These are phyloP conservation scores for Andrena praecox DNA, from an alignment of 2,888 invertebrate genomes.

Conservation along the genomic window DNA sequence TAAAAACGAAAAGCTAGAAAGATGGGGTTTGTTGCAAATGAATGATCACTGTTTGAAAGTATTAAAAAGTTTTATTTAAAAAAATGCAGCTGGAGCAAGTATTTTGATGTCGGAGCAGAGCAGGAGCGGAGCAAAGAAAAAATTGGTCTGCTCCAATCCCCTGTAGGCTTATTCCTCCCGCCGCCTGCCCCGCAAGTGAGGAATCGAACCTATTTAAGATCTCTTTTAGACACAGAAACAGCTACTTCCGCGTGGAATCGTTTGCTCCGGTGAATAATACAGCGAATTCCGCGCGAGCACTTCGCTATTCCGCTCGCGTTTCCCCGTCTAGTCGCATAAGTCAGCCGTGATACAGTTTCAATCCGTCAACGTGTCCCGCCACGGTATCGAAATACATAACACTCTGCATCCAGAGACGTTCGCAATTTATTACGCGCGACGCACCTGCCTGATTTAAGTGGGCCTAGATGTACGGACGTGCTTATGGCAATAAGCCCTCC, in stretches of 20 bases:
- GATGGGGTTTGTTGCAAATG: too few species aligned
- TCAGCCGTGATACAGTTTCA: constrained; percentile 13
- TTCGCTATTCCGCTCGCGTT: constrained; percentile 29
- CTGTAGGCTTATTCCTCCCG: too few species aligned
- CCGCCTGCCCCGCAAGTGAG: too few species aligned
- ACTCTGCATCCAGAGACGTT: constrained; percentile 37
- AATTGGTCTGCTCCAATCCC: too few species aligned
- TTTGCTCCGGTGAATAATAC: constrained; percentile 54
- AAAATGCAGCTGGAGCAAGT: too few species aligned
- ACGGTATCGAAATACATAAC: constrained; percentile 28
- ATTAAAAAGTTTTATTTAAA: too few species aligned
- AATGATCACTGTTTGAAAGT: too few species aligned
- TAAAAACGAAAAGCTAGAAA: too few species aligned
- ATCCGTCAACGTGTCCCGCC: constrained; percentile 25
- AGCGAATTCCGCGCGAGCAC: constrained; percentile 36
- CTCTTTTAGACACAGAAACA: constrained; percentile 10
- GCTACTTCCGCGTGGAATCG: constrained; percentile 45
- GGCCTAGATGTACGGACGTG: constrained; percentile 50
- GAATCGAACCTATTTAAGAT: too few species aligned
- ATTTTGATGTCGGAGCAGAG: too few species aligned
- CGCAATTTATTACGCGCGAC: constrained; percentile 63
- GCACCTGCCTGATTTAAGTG: constrained; percentile 68
- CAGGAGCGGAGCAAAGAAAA: too few species aligned
- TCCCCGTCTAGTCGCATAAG: constrained; percentile 42
- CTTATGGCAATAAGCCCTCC: constrained; percentile 57